Evolutionary conservation across 2,797 vertebrate species (phyloP).

Genomic region (Toxotes lorentzi): DNA sequence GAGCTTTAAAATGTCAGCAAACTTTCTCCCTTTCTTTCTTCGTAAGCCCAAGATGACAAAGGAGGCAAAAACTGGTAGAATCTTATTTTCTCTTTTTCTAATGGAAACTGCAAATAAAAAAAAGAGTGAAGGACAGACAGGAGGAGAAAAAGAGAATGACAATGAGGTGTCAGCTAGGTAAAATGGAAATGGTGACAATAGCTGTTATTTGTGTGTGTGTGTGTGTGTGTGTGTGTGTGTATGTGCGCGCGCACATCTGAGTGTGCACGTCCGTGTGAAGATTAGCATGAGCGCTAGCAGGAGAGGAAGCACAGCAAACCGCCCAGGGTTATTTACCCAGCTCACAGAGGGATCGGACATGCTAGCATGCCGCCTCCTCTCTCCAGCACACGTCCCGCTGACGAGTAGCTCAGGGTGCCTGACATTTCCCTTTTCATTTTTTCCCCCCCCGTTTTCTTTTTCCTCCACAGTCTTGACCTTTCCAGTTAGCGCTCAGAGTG

Average conservation of each 20-base stretch:
- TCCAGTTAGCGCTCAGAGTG: constrained; percentile 4
- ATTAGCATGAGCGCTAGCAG: constrained; percentile 37
- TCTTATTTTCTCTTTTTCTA: constrained; percentile 12
- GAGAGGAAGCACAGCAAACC: constrained; percentile 35
- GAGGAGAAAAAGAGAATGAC: constrained; percentile 21
- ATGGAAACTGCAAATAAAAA: background rate
- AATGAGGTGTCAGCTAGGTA: constrained; percentile 16
- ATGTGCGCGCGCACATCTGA: background rate
- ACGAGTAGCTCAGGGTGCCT: constrained; percentile 45
- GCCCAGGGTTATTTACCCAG: constrained; percentile 57
- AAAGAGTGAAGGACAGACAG: background rate
- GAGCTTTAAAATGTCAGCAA: constrained; percentile 30
- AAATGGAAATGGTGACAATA: constrained; percentile 14
- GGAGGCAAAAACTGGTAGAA: background rate
- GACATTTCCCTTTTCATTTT: constrained; percentile 43
- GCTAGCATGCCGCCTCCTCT: constrained; percentile 17
- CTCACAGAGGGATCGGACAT: constrained; percentile 41
- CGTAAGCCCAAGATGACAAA: background rate
- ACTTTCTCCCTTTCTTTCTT: background rate
- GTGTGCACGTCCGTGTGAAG: background rate
- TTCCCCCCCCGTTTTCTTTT: background rate
- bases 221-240: background rate
- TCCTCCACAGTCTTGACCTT: constrained; percentile 52
- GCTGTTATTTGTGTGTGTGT: constrained; percentile 16
- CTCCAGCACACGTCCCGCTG: constrained; percentile 11